Base-by-base conservation (phyloP, 2,797 vertebrate species). In the Triplophysa yarkandensis region DNA sequence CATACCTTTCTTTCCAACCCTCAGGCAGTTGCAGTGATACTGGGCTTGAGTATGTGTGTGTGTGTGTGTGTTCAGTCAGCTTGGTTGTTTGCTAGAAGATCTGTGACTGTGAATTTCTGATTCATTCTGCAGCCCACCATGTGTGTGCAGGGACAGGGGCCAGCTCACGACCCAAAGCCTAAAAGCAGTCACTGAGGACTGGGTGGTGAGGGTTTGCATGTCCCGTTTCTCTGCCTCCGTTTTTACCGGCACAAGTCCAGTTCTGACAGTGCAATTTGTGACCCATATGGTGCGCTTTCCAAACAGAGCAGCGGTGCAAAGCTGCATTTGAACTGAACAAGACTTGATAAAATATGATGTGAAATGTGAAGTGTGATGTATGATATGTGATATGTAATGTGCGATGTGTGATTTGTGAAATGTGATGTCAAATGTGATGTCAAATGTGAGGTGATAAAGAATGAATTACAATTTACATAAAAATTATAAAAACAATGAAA, bases 101-200 rank as follows among this genome's bases (percentile, higher is more conserved):
- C 66, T 55, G 46, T 69, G 44, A 69, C 65, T 21, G 74, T 67
- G 41, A 55, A 44, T 64, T 43, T 71, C 25, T 77, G 69, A 71
- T 66, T 77, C 32, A 77, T 32, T 34, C 32, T 60, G 48, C 32
- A 50, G 44, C 44, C 44, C 69, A 63, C 44, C 69, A 71, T 71
- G 69, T 52, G 44, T 71, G 69, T 52, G 58, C 25, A 23, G 58
- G 58, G 58, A 63, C 23, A 27, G 23, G 30, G 6, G 57, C 58
- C 69, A 63, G 58, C 44, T 71, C 69, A 71, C 58, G 58, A 71
- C 44, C 69, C 60, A 63, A 52, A 71, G 25, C 44, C 30, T 30
- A 39, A 34, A 30, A 62, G 69, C 57, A 71, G 57, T 43, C 21
- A 34, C 41, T 1, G 13, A 70, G 54, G 68, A 19, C 41, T 71